Base-by-base conservation (phyloP, 2,113 vertebrate species). In the Chlamydotis undulata region DNA sequence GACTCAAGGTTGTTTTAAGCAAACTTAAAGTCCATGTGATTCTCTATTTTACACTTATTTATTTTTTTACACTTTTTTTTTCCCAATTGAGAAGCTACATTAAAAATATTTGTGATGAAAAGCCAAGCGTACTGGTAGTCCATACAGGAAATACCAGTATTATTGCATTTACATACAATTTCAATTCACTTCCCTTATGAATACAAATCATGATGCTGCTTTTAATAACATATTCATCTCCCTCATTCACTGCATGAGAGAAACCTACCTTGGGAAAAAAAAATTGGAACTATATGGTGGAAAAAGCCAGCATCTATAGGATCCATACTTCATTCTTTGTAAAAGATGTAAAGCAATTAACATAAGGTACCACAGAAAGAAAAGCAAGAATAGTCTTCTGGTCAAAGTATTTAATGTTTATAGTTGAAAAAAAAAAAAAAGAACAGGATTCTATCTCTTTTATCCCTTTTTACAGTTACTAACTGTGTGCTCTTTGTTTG, bases 401-500 rank as follows among this genome's bases (percentile, higher is more conserved):
- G 14, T 61, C 22, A 75, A 84, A 75, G 18, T 23, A 79, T 26
- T 55, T 31, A 0, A 12, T 8, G 82, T 89, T 79, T 76, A 21
- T 19, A 19, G 1, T 15, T 64, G 64, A 57, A 82, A 84, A 93
- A 53, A 84, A 93, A 53, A 49, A 93, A 84, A 93, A 53, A 49
- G 90, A 89, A 71, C 29, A 87, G 39, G 12, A 49, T 70, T 83
- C 45, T 47, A 19, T 43, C 26, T 59, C 79, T 94, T 90, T 87
- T 87, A 76, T 71, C 65, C 68, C 45, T 87, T 91, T 93, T 76
- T 67, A 74, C 21, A 71, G 73, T 86, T 78, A 22, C 41, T 77
- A 65, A 95, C 85, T 77, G 41, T 91, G 87, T 56, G 68, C 41
- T 93, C 87, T 92, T 93, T 94, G 86, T 93, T 95, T 87, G 77